Evolutionary conservation across 2,888 invertebrate genomes (phyloP).

Genomic region (Nemurella pictetii): DNA sequence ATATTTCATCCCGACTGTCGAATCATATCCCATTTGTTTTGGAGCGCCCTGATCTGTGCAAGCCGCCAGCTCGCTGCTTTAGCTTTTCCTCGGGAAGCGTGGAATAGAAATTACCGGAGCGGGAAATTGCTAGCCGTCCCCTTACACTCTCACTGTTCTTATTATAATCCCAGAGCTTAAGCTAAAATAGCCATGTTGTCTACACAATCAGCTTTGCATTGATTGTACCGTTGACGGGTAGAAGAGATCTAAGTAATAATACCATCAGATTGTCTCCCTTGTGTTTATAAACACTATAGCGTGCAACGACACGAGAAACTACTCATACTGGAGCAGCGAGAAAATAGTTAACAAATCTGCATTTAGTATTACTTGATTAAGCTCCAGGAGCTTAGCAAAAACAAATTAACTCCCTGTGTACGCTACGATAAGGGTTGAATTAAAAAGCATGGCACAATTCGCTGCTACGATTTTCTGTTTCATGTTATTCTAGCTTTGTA

Average conservation of each 20-base stretch:
- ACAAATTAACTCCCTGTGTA: neutral
- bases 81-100: conserved; percentile 10
- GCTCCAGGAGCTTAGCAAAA: neutral
- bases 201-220: conserved; percentile 31
- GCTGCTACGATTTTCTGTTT: neutral
- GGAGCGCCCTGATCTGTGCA: neutral
- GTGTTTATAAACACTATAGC: conserved; percentile 27
- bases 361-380: neutral
- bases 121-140: conserved; percentile 26
- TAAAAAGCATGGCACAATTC: neutral
- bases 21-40: conserved; percentile 3
- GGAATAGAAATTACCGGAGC: conserved; percentile 32
- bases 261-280: conserved; percentile 20
- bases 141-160: conserved; percentile 31
- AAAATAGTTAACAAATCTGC: neutral
- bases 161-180: conserved; percentile 30
- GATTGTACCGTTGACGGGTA: conserved; percentile 24
- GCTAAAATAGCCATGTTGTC: conserved; percentile 31
- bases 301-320: conserved; percentile 16
- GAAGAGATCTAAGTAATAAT: conserved; percentile 30
- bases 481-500: neutral
- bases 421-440: neutral
- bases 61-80: neutral
- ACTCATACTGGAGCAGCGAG: neutral
- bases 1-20: neutral